Evolutionary conservation across 2,797 vertebrate species (phyloP), one percentile per base, ranked within the genome.

Genomic region (Lithobates sylvaticus): DNA sequence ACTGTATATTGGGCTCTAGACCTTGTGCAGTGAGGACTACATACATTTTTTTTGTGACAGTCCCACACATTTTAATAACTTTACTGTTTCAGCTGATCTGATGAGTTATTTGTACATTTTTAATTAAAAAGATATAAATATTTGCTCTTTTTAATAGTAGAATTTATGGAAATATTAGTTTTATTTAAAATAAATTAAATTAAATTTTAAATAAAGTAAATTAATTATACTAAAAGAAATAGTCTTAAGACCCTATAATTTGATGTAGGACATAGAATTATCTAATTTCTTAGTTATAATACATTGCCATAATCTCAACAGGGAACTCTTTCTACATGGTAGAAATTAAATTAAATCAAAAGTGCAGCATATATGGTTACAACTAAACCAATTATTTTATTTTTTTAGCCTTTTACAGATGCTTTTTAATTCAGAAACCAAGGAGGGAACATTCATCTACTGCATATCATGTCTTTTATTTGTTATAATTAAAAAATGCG

Each of bases 391-490:
- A 68, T 83, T 76, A 68, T 68, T 68, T 67, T 15, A 8, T 6
- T 77, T 27, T 58, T 42, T 76, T 83, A 68, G 16, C 58, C 16
- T 18, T 54, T 23, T 32, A 26, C 70, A 34, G n/a, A 29, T 29
- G 64, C 23, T 69, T 84, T 69, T 71, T 42, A 65, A 78, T 8
- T 32, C 50, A 78, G 27, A 65, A 70, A 67, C 65, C 65, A 79
- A 21, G 10, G 9, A 69, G 67, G 47, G 47, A 79, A 50, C n/a
- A 50, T 13, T 32, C 42, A 79, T 79, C 36, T 70, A 67, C n/a
- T 32, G 27, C 50, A 80, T 70, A 15, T 34, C 9, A 67, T 68
- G 64, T 29, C 47, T 70, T 70, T 47, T 54, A 47, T 18, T 80
- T 34, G 9, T 44, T 80, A 54, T 47, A 80, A 70, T 80, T 50